Base-by-base conservation (phyloP, 1,140 invertebrate species). In the Cydia fagiglandana region DNA sequence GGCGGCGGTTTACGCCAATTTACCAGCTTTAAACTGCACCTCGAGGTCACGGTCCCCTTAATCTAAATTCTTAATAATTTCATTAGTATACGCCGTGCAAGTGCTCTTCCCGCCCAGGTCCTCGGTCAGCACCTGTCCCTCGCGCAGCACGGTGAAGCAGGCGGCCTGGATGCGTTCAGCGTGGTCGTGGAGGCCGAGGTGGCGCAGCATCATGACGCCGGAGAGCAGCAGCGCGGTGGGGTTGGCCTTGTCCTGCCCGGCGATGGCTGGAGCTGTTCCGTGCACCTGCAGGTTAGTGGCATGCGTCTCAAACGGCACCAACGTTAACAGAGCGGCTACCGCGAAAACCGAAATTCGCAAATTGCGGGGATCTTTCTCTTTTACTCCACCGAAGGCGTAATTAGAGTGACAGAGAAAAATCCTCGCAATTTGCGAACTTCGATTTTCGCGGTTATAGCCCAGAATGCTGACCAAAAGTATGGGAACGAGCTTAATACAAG, bases 261-360 rank as follows among this genome's bases (percentile, higher is more conserved):
- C 99, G 89, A 99, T 99, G 87, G 99, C 98, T 0, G 99, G 99
- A n/a, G 99, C 99, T 70, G 99, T 99, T 61, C 99, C 99, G 88
- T 99, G 99, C 20, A 99, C 97, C 97, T 98, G 83, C 74, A 81
- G 10, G 24, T 50, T 17, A 64, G 47, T 53, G 20, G 50, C 56
- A 77, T 79, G 13, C 41, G 66, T 70, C 15, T 38, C 15, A 7
- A 10, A 24, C n/a, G 53, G 41, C 45, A 47, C 45, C 0, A 47
- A 15, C 12, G 41, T 12, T 2, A 47, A 15, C 45, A 12, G n/a
- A n/a, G n/a, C n/a, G n/a, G n/a, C n/a, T n/a, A n/a, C n/a, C n/a
- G n/a, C n/a, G n/a, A n/a, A n/a, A n/a, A n/a, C n/a, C n/a, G n/a
- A n/a, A n/a, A n/a, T n/a, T n/a, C n/a, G n/a, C n/a, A n/a, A n/a